phyloP scores from a whole-genome alignment of 1,140 invertebrate species.

The Amyelois transitella region DNA sequence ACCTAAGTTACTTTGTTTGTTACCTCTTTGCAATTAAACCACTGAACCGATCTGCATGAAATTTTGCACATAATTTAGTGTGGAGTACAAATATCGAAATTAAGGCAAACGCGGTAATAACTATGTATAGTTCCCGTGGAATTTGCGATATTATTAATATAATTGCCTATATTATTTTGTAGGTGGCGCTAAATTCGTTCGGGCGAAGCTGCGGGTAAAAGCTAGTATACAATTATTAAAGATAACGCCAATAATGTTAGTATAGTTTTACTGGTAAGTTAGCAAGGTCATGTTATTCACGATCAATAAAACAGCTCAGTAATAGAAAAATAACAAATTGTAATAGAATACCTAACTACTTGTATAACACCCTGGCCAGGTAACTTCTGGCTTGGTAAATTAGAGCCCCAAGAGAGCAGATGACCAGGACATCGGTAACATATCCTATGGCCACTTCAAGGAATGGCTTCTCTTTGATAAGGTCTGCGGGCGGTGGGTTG shows the following conservation, averaged over 20 bases:
- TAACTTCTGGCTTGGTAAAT: constrained; percentile 33
- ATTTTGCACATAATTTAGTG: too few species aligned
- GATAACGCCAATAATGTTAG: too few species aligned
- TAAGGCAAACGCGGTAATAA: too few species aligned
- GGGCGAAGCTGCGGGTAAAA: too few species aligned
- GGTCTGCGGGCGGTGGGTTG: constrained; percentile 51
- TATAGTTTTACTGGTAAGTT: neutral
- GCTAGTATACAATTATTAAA: too few species aligned
- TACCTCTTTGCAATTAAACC: too few species aligned
- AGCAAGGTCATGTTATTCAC: neutral
- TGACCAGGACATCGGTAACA: constrained; percentile 26
- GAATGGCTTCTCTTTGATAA: constrained; percentile 41
- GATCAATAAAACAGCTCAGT: neutral
- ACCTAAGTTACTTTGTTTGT: too few species aligned
- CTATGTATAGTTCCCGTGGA: too few species aligned
- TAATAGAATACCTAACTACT: constrained; percentile 30
- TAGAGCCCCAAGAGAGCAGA: constrained; percentile 36
- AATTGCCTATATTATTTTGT: neutral
- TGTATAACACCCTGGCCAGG: constrained; percentile 30
- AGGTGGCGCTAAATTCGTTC: too few species aligned
- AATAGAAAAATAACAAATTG: constrained; percentile 2
- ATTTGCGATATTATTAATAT: too few species aligned
- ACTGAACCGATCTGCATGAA: too few species aligned
- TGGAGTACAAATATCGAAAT: too few species aligned
- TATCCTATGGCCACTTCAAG: constrained; percentile 36